A percentile compares a stretch with the other conserved stretches of the same genome.
Conservation (phyloP, 2,888 invertebrate species). For the Diaprepes abbreviatus region DNA sequence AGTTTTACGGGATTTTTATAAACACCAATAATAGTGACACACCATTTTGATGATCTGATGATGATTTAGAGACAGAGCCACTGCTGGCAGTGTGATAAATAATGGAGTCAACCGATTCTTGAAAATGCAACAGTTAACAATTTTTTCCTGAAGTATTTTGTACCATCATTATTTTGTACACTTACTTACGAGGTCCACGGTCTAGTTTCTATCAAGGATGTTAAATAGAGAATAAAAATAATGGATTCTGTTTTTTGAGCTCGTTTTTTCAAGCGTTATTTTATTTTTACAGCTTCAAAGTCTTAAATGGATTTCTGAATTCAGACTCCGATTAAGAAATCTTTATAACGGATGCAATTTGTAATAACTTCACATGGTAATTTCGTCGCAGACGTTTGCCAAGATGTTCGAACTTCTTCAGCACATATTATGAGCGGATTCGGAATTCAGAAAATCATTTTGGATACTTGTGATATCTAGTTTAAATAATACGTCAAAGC, state of each 20-base stretch:
- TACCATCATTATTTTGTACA: conserved; percentile 66
- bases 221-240: conserved; percentile 18
- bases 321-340: no score
- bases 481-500: no score
- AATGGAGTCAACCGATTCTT: conserved; percentile 62
- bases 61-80: conserved; percentile 65
- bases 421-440: no score
- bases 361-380: no score
- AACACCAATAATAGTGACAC: conserved; percentile 47
- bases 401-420: no score
- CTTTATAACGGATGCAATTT: no score
- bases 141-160: conserved; percentile 65
- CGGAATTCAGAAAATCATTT: no score
- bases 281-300: no score
- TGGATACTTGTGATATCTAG: no score
- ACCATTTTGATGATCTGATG: conserved; percentile 51
- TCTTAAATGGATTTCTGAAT: no score
- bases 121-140: conserved; percentile 51
- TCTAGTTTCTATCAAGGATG: conserved; percentile 36
- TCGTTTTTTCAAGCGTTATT: no score
- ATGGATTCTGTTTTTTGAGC: not conserved
- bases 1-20: conserved; percentile 42
- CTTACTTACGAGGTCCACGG: conserved; percentile 49
- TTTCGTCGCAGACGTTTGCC: no score
- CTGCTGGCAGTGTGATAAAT: conserved; percentile 64